These are phyloP conservation scores for Anguilla japonica DNA, from an alignment of 2,113 vertebrate genomes.

Conservation along the genomic window DNA sequence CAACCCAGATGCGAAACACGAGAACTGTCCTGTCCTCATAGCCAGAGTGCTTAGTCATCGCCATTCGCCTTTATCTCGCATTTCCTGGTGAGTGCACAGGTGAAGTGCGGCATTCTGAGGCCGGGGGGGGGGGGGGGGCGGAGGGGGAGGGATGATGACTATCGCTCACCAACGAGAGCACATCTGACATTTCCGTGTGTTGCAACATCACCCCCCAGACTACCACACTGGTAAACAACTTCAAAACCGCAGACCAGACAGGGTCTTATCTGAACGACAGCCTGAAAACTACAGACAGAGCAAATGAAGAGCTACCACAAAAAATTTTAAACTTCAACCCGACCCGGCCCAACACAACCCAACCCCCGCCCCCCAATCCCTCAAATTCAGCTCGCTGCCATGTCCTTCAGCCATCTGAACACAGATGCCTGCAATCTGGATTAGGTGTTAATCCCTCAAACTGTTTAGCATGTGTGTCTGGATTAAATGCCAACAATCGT, in stretches of 20 bases:
- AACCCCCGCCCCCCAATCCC: background rate
- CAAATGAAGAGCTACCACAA: background rate
- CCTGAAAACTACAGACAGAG: background rate
- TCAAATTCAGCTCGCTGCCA: background rate
- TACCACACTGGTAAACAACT: background rate
- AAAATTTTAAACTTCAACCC: background rate
- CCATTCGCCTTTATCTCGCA: background rate
- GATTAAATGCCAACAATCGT: constrained; percentile 86
- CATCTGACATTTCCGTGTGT: background rate
- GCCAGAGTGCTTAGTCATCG: background rate
- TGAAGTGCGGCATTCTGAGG: background rate
- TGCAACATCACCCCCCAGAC: background rate
- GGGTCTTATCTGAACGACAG: background rate
- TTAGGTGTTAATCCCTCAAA: constrained; percentile 36
- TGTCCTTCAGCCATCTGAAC: constrained; percentile 23
- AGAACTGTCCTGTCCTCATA: background rate
- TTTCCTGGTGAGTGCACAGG: background rate
- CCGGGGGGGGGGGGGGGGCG: background rate
- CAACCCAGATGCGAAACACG: too few relatives aligned
- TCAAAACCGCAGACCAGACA: background rate
- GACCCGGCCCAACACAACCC: background rate
- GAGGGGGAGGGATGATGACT: too few relatives aligned
- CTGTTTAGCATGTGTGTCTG: constrained; percentile 91
- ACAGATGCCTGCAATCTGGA: constrained; percentile 38
- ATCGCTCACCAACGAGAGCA: background rate